Conservation (phyloP, 2,888 invertebrate species). For the Amphipyra tragopoginis region DNA sequence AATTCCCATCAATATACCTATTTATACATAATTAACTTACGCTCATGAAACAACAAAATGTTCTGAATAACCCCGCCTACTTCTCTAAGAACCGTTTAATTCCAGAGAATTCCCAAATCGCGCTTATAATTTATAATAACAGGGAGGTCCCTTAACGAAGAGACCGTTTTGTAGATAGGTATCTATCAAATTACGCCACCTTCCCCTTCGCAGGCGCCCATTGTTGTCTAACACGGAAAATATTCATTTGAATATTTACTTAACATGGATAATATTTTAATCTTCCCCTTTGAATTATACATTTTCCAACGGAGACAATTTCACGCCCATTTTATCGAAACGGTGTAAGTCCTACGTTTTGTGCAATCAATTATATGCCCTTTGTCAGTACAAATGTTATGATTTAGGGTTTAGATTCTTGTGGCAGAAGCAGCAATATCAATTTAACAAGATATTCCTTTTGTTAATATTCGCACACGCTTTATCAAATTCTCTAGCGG, state of each 20-base stretch:
- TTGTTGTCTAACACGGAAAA: slow-evolving; percentile 90
- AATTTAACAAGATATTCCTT: slow-evolving; percentile 90
- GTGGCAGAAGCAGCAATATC: slow-evolving; percentile 78
- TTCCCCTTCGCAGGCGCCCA: slow-evolving; percentile 81
- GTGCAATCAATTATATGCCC: slow-evolving; percentile 72
- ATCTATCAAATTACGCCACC: slow-evolving; percentile 88
- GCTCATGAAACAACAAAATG: slow-evolving; percentile 59
- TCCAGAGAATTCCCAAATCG: slow-evolving; percentile 84
- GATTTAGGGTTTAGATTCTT: slow-evolving; percentile 71
- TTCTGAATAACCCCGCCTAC: slow-evolving; percentile 65
- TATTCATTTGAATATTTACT: slow-evolving; percentile 91
- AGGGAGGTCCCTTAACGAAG: slow-evolving; percentile 86
- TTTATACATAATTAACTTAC: slow-evolving; percentile 14
- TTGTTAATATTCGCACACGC: slow-evolving; percentile 90
- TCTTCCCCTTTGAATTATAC: slow-evolving; percentile 90
- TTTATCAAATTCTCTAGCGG: slow-evolving; percentile 90
- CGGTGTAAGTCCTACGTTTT: slow-evolving; percentile 70
- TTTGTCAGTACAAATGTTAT: slow-evolving; percentile 49
- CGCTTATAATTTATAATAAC: slow-evolving; percentile 89
- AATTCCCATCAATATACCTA: not conserved
- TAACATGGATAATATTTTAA: slow-evolving; percentile 91
- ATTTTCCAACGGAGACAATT: slow-evolving; percentile 90
- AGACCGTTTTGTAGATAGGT: slow-evolving; percentile 89
- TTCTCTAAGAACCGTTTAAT: slow-evolving; percentile 82
- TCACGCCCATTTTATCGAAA: slow-evolving; percentile 81